phyloP scores from a whole-genome alignment of 2,888 invertebrate genomes.

The Drosophila prostipennis region DNA sequence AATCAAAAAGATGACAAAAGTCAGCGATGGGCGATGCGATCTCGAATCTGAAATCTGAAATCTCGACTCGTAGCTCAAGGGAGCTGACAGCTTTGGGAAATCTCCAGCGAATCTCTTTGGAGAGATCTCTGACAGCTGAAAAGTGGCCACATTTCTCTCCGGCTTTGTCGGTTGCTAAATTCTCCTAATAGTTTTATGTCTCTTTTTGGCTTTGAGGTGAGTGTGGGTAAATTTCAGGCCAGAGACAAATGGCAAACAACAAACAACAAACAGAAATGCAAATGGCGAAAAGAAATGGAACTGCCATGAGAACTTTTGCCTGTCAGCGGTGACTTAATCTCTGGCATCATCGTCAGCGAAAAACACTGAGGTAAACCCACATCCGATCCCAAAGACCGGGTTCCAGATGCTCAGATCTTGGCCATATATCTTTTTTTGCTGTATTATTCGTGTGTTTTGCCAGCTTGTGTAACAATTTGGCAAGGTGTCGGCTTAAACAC shows the following conservation, averaged over 20 bases:
- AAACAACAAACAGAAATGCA: constrained; percentile 42
- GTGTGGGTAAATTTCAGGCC: constrained; percentile 53
- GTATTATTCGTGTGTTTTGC: background rate
- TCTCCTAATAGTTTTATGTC: constrained; percentile 81
- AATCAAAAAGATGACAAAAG: constrained; percentile 72
- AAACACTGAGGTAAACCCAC: constrained; percentile 23
- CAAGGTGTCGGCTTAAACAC: constrained; percentile 69
- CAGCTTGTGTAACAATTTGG: constrained; percentile 65
- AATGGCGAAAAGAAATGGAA: constrained; percentile 75
- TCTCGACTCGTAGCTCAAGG: constrained; percentile 53
- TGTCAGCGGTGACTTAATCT: constrained; percentile 65
- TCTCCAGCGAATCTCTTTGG: constrained; percentile 20
- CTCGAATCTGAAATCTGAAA: background rate
- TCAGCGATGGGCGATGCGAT: constrained; percentile 39
- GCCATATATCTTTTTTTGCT: background rate
- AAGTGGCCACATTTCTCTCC: constrained; percentile 76
- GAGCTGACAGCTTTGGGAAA: constrained; percentile 76
- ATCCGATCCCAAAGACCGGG: constrained; percentile 24
- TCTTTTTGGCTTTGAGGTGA: background rate
- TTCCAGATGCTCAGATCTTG: constrained; percentile 7
- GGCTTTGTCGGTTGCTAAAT: constrained; percentile 77
- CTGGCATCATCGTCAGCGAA: constrained; percentile 61
- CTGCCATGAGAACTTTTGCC: constrained; percentile 76
- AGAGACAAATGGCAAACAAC: constrained; percentile 20
- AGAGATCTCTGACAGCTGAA: constrained; percentile 71